These are phyloP conservation scores for Lordiphosa mommai DNA, from an alignment of 1,140 invertebrate genomes.

Conservation along the genomic window DNA sequence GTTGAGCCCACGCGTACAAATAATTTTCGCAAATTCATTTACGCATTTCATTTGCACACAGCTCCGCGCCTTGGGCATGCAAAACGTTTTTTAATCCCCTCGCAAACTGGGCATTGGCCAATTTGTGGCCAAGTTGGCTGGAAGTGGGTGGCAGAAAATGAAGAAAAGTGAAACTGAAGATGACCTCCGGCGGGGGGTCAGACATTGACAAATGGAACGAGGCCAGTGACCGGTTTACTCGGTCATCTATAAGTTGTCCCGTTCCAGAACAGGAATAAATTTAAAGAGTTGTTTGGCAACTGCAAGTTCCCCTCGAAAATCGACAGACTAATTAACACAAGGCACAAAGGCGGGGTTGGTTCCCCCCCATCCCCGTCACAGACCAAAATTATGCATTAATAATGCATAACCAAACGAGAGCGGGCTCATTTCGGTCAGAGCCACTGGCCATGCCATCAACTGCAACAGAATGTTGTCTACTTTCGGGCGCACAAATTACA, in stretches of 20 bases:
- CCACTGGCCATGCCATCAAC: constrained; percentile 26
- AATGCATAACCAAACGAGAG: constrained; percentile 47
- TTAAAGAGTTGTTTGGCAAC: not conserved
- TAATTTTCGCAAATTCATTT: constrained; percentile 73
- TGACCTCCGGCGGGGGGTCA: constrained; percentile 24
- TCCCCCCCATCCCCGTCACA: constrained; percentile 10
- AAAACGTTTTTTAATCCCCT: constrained; percentile 69
- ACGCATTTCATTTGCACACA: constrained; percentile 51
- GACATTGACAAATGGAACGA: constrained; percentile 42
- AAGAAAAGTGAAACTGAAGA: constrained; percentile 36
- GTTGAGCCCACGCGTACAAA: constrained; percentile 27
- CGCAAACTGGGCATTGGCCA: constrained; percentile 44
- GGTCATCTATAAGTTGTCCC: constrained; percentile 39
- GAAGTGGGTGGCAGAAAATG: constrained; percentile 25
- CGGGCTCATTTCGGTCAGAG: constrained; percentile 43
- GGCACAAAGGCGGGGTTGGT: not conserved
- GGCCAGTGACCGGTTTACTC: constrained; percentile 44
- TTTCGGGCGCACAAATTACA: constrained; percentile 57
- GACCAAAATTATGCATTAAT: constrained; percentile 67
- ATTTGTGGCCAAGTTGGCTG: constrained; percentile 25
- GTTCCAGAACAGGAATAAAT: constrained; percentile 1
- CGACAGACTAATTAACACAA: constrained; percentile 56
- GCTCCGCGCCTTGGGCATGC: constrained; percentile 47
- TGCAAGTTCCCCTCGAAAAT: constrained; percentile 29
- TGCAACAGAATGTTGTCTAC: constrained; percentile 34